Percentiles rank a stretch among this genome's conserved stretches.
phyloP scores from a whole-genome alignment of 1,140 invertebrate genomes.

The Sitobion miscanthi region DNA sequence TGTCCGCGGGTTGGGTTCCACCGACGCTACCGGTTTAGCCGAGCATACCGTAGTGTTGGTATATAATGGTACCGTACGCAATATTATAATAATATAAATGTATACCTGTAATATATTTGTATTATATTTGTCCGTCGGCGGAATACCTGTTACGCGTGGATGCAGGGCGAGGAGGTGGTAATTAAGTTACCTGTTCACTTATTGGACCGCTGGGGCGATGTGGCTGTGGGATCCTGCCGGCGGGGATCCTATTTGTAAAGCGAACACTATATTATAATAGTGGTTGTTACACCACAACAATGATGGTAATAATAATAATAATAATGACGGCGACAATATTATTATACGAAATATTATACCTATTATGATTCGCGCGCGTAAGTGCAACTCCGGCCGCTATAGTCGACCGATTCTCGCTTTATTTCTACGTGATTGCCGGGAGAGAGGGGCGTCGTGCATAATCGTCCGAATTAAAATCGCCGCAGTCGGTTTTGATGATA shows the following conservation, averaged over 20 bases:
- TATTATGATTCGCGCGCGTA: not conserved
- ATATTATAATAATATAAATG: too few relatives aligned
- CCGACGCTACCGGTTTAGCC: too few relatives aligned
- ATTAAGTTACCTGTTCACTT: not conserved
- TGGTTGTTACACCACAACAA: not conserved
- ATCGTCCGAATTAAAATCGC: not conserved
- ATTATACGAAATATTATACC: not conserved
- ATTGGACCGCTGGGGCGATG: not conserved
- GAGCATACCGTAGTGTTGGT: too few relatives aligned
- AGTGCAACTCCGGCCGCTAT: too few relatives aligned
- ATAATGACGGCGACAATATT: not conserved
- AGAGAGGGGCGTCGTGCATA: not conserved
- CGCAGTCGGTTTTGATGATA: not conserved
- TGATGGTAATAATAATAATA: not conserved
- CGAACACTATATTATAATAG: not conserved
- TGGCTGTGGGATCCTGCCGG: not conserved
- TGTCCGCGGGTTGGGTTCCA: too few relatives aligned
- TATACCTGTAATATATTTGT: too few relatives aligned
- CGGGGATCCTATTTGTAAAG: not conserved
- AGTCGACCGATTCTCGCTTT: not conserved
- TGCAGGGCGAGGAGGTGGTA: not conserved
- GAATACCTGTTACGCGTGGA: not conserved
- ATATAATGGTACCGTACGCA: too few relatives aligned
- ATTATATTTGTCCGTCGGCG: too few relatives aligned
- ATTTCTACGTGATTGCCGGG: too few relatives aligned